Conservation (phyloP, 2,797 vertebrate genomes). For the Anguilla megastoma region DNA sequence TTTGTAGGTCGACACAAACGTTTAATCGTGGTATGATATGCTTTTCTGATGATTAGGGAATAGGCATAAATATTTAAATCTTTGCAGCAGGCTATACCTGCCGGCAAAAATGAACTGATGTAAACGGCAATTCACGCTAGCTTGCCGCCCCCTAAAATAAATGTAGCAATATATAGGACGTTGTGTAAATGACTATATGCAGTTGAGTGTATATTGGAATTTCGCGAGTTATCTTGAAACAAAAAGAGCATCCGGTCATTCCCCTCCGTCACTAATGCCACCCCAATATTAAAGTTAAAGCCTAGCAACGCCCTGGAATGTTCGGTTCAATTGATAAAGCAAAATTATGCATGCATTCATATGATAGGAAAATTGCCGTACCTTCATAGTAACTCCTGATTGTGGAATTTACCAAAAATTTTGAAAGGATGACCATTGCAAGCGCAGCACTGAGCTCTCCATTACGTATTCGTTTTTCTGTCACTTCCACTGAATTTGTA, state of each 20-base stretch:
- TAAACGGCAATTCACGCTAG: neutral
- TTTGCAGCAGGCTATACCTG: conserved; percentile 21
- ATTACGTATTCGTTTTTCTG: conserved; percentile 76
- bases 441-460: conserved; percentile 70
- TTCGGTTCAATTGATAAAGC: neutral
- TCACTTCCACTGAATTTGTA: conserved; percentile 61
- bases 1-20: conserved; percentile 4
- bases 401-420: conserved; percentile 66
- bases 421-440: conserved; percentile 70
- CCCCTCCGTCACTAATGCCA: conserved; percentile 26
- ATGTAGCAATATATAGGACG: neutral
- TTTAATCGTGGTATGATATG: conserved; percentile 21
- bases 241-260: conserved; percentile 28
- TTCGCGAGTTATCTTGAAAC: neutral
- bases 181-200: neutral
- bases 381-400: conserved; percentile 75
- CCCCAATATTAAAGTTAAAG: conserved; percentile 40
- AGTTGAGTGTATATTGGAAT: neutral
- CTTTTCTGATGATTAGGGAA: conserved; percentile 23
- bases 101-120: conserved; percentile 31
- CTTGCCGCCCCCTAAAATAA: neutral
- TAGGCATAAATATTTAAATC: conserved; percentile 35
- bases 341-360: neutral
- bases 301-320: neutral
- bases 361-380: conserved; percentile 48